These are phyloP conservation scores for Hyppa rectilinea DNA, from an alignment of 2,888 invertebrate species.

Conservation along the genomic window DNA sequence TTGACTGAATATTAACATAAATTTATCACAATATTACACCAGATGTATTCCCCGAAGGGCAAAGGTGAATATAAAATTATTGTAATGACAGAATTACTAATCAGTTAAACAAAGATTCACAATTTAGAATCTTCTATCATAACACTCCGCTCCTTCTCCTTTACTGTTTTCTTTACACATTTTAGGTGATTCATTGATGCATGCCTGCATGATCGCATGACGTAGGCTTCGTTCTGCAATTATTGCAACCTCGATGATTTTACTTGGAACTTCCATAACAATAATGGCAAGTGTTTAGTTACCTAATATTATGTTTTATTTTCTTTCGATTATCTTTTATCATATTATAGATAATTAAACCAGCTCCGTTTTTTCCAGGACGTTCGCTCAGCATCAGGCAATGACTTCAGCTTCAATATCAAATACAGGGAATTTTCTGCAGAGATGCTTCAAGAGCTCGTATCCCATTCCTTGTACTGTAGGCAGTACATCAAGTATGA, in stretches of 20 bases:
- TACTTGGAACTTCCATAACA: background rate
- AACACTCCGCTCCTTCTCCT: background rate
- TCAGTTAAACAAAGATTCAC: background rate
- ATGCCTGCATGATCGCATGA: conserved; percentile 30
- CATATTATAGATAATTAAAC: background rate
- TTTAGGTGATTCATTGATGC: conserved; percentile 7
- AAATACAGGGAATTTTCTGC: conserved; percentile 97
- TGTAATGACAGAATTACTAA: background rate
- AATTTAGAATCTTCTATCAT: background rate
- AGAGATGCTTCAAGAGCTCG: conserved; percentile 97
- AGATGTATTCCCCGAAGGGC: too few species aligned
- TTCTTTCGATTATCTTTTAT: background rate
- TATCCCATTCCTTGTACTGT: conserved; percentile 97
- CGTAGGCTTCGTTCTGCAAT: background rate
- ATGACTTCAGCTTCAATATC: conserved; percentile 96
- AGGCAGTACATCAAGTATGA: conserved; percentile 97
- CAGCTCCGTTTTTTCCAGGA: conserved; percentile 86
- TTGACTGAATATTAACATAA: too few species aligned
- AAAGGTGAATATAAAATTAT: too few species aligned
- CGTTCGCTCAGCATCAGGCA: conserved; percentile 94
- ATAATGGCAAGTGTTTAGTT: conserved; percentile 26
- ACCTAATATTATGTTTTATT: background rate
- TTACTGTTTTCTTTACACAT: background rate
- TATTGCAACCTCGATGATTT: background rate
- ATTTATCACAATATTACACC: too few species aligned